Base-by-base conservation (phyloP, 2,888 invertebrate genomes). In the Stenchaetothrips biformis region DNA sequence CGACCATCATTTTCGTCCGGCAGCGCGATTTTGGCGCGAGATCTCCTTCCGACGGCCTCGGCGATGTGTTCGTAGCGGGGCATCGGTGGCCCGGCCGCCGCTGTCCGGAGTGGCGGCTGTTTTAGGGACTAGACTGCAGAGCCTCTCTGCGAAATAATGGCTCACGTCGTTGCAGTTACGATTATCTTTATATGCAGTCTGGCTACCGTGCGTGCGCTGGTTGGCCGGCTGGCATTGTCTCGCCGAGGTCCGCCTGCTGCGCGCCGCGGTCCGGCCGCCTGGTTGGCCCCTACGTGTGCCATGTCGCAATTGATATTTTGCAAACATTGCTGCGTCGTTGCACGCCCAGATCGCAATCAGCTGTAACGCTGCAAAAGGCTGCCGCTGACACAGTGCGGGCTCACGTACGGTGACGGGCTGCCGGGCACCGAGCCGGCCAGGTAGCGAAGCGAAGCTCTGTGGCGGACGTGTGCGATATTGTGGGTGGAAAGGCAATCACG, bases 281-380 rank as follows among this genome's bases (percentile, higher is more conserved):
- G 21, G 21, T 25, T 11, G 8, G 67, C 67, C 67, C 53, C 16
- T 53, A 53, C 53, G 67, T 74, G 67, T 74, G 67, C 25, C 25
- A 74, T 74, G 67, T 74, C 67, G 67, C 67, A 74, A 74, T 74
- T 74, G 67, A 74, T 74, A 74, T 74, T 74, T 74, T 74, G 67
- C 67, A 74, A 74, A 74, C 67, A 74, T 25, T 74, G 67, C 67
- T 18, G 53, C 18, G 67, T 74, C 67, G 67, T 18, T 53, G 18
- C 53, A 18, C 53, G 53, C 13, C 25, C 67, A 74, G 67, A 74
- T 74, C 25, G 67, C 67, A 25, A 74, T 74, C 67, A 53, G 53
- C 16, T 59, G 59, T 59, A 59, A 9, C 18, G 59, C 59, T 59
- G 53, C 16, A 37, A 37, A 37, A 37, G 53, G 59, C 59, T 16